phyloP scores from a whole-genome alignment of 2,888 invertebrate genomes.

The Zelleria hepariella region DNA sequence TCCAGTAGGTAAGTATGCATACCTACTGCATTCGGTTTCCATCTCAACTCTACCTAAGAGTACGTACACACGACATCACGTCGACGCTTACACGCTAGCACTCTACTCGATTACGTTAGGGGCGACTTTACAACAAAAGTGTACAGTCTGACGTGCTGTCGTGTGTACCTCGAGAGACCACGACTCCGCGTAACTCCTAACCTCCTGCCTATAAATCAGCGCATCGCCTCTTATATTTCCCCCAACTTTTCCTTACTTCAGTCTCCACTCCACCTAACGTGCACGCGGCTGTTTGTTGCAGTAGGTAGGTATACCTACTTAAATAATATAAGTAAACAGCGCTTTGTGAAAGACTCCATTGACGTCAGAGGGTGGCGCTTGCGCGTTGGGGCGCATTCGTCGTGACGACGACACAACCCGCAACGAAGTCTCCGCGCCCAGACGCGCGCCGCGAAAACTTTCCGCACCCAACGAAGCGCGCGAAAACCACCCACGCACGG shows the following conservation, averaged over 20 bases:
- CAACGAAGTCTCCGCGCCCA: conserved; percentile 36
- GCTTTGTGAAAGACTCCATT: conserved; percentile 65
- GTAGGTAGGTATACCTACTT: neutral
- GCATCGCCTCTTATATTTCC: neutral
- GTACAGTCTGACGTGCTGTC: no score
- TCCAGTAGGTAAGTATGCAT: no score
- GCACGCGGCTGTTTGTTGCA: neutral
- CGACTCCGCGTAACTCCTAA: neutral
- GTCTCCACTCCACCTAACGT: neutral
- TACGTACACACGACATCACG: no score
- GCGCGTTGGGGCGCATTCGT: conserved; percentile 27
- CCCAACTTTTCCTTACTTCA: neutral
- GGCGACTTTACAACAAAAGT: no score
- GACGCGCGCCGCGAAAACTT: conserved; percentile 29
- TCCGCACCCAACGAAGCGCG: conserved; percentile 30
- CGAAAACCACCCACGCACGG: conserved; percentile 36
- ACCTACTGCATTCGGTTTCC: no score
- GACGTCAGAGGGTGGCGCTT: conserved; percentile 55
- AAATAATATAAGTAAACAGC: neutral
- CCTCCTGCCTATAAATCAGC: neutral
- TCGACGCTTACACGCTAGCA: no score
- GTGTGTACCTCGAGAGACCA: neutral
- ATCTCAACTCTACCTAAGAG: no score
- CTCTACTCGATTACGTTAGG: no score
- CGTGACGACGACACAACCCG: conserved; percentile 38